Evolutionary conservation across 2,797 vertebrate genomes (phyloP).

Genomic region (Emys orbicularis): DNA sequence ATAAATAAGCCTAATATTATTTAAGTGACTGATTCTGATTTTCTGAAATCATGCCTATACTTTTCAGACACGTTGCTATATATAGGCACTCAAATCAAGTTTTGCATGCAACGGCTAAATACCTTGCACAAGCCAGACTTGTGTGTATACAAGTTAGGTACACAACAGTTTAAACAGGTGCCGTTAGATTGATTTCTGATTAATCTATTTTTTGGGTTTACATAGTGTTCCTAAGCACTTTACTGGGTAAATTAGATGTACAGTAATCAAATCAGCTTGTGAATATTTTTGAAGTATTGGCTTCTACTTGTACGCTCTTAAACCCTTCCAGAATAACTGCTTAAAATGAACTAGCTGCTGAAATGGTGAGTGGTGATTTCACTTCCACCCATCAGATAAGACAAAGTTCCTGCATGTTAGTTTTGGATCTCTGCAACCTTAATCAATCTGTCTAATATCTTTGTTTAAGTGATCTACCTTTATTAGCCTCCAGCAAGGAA

Average conservation of each 20-base stretch:
- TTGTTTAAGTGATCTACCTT: neutral
- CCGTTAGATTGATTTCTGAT: neutral
- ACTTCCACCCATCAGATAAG: neutral
- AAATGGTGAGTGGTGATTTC: neutral
- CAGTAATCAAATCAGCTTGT: neutral
- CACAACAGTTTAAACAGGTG: fast-evolving
- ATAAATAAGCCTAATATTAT: neutral
- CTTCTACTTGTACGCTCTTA: slow-evolving; percentile 9
- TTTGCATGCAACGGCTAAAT: neutral
- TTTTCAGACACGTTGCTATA: neutral
- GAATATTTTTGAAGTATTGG: neutral
- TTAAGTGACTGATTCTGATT: neutral
- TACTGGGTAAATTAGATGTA: neutral
- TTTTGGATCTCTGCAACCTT: neutral
- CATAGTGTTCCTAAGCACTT: neutral
- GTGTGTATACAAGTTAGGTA: neutral
- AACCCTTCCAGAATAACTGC: neutral
- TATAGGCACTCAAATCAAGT: neutral
- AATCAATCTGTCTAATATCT: neutral
- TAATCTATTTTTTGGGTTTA: neutral
- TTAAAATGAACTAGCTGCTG: neutral
- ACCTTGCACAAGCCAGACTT: neutral
- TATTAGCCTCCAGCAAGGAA: neutral
- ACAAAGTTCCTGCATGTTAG: neutral
- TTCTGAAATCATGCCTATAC: neutral